These are phyloP conservation scores for Tolmerus cingulatus DNA, from an alignment of 2,888 invertebrate genomes.

Conservation along the genomic window DNA sequence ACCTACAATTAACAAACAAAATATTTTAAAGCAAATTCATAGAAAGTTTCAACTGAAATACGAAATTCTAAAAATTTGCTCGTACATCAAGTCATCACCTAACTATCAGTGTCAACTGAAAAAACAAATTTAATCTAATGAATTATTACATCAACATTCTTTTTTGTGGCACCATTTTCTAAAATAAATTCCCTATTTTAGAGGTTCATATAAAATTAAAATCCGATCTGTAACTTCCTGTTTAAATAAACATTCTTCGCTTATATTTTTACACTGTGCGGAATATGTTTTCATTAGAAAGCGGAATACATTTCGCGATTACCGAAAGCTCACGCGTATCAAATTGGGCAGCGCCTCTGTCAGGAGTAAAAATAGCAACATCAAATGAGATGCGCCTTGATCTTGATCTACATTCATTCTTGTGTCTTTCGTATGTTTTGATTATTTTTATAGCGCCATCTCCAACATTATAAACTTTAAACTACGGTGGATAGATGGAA, in stretches of 20 bases:
- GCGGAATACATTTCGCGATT: not conserved
- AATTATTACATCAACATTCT: not conserved
- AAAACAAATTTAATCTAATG: not conserved
- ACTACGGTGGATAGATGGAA: not conserved
- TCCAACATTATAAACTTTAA: not conserved
- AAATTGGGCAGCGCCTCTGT: not conserved
- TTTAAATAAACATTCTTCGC: not conserved
- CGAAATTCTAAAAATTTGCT: too few species aligned
- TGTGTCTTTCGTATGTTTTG: not conserved
- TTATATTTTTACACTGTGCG: not conserved
- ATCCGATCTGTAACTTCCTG: not conserved
- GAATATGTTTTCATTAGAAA: not conserved
- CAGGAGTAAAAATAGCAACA: not conserved
- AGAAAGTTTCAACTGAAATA: not conserved
- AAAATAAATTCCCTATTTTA: not conserved
- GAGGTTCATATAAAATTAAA: not conserved
- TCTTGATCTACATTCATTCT: constrained; percentile 9
- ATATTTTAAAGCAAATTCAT: not conserved
- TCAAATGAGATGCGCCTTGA: not conserved
- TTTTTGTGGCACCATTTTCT: not conserved
- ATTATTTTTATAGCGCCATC: not conserved
- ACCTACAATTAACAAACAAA: not conserved
- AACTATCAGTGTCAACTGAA: not conserved
- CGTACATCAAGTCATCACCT: not conserved
- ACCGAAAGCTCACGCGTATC: not conserved